Percentiles rank a stretch among this genome's conserved stretches.
These are phyloP conservation scores for Odontocolon sp. DNA, from an alignment of 2,888 invertebrate species.

Conservation along the genomic window DNA sequence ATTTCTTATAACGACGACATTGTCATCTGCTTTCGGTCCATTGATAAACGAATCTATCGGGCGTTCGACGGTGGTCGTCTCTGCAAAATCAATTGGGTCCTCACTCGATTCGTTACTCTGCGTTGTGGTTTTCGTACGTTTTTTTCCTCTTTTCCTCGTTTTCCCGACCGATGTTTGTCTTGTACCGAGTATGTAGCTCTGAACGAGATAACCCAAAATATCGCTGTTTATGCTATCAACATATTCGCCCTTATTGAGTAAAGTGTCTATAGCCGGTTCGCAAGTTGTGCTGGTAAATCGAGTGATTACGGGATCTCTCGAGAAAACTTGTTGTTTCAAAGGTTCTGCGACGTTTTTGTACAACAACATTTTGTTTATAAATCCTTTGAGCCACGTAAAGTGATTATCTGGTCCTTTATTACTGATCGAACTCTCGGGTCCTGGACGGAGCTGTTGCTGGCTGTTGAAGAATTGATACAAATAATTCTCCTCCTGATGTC, in stretches of 20 bases:
- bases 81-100: not conserved
- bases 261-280: not conserved
- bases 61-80: slow-evolving; percentile 20
- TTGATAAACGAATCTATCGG: slow-evolving; percentile 37
- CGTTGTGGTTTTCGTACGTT: not conserved
- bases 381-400: slow-evolving; percentile 44
- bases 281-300: slow-evolving; percentile 12
- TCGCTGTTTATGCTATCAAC: slow-evolving; percentile 8
- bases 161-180: slow-evolving; percentile 54
- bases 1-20: slow-evolving; percentile 67
- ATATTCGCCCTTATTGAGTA: slow-evolving; percentile 6
- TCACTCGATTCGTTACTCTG: not conserved
- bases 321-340: slow-evolving; percentile 28
- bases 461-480: slow-evolving; percentile 49
- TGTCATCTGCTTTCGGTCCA: slow-evolving; percentile 56
- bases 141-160: slow-evolving; percentile 20
- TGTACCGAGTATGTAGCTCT: slow-evolving; percentile 65
- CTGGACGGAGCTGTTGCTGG: slow-evolving; percentile 39
- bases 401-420: slow-evolving; percentile 39
- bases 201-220: slow-evolving; percentile 62
- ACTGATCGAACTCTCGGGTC: not conserved
- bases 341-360: slow-evolving; percentile 54
- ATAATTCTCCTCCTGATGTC: slow-evolving; percentile 55
- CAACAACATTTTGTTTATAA: slow-evolving; percentile 57
- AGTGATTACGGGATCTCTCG: slow-evolving; percentile 2